These are phyloP conservation scores for Bergia puertoricense DNA, from an alignment of 92 coral and sea anemone genomes.

Conservation along the genomic window DNA sequence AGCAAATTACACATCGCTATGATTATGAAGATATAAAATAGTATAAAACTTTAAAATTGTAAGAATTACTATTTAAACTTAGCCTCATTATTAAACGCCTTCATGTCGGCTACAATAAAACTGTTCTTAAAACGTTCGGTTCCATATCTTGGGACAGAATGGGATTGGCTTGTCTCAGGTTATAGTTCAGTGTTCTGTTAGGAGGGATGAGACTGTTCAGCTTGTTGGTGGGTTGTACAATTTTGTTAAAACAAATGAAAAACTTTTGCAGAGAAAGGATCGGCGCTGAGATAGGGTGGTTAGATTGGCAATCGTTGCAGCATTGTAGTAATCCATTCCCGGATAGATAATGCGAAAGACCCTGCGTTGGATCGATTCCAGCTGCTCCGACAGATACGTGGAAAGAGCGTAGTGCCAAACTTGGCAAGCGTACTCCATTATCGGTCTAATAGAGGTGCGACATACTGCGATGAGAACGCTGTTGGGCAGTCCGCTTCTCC, in stretches of 20 bases:
- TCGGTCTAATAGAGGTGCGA: conserved; percentile 11
- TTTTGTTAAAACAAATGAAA: not conserved
- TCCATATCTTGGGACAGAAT: conserved; percentile 1
- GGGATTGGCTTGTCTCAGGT: conserved; percentile 6
- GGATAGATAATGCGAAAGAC: not conserved
- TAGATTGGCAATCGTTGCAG: not conserved
- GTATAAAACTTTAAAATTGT: too few relatives aligned
- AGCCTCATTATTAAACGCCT: not conserved
- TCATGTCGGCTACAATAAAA: not conserved
- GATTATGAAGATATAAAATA: too few relatives aligned
- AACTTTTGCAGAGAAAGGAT: not conserved
- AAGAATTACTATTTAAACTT: too few relatives aligned
- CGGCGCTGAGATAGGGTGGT: not conserved
- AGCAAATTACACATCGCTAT: too few relatives aligned
- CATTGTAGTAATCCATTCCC: not conserved
- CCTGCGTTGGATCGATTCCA: conserved; percentile 1
- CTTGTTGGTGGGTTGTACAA: not conserved
- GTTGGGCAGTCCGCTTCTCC: conserved; percentile 13
- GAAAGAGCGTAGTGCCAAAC: not conserved
- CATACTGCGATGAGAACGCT: not conserved
- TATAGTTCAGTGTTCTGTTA: conserved; percentile 6
- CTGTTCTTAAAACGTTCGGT: not conserved
- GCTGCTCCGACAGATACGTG: not conserved
- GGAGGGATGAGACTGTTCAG: not conserved
- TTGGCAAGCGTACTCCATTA: conserved; percentile 4